Base-by-base conservation (phyloP, 2,797 vertebrate species). In the Molothrus aeneus region DNA sequence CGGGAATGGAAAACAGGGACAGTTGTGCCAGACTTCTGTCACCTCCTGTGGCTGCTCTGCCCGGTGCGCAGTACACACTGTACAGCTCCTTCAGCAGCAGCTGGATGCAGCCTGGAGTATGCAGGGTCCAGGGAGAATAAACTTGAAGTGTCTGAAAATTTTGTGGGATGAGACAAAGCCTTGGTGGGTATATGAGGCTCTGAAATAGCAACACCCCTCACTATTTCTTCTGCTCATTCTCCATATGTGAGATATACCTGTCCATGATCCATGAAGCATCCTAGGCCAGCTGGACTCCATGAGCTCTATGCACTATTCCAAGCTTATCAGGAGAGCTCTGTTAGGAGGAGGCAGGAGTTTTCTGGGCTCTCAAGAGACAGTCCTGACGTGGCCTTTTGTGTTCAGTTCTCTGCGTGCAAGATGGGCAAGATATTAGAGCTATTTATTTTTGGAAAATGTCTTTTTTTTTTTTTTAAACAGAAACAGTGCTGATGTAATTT, bases 371-470 rank as follows among this genome's bases (percentile, higher is more conserved):
- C 38, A 51, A 51, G 70, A 92, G 34, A 38, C 70, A 84, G 40
- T 88, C 54, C 24, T 65, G 73, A 69, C 0, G 4, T 64, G 24
- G 56, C n/a, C 32, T 34, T 89, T 77, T 82, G 57, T 77, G 29
- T 84, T 85, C 8, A 34, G 32, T 84, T 94, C 72, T 92, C 54
- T 65, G 40, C 3, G 0, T 85, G 45, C 26, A 82, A 92, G 71
- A 94, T 94, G 86, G 75, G 77, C 70, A 88, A 88, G 91, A 86
- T 92, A 80, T 47, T 86, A 86, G 80, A 85, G 19, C 45, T 74
- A 34, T 86, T 90, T 95, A 72, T 93, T 95, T 93, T 88, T 86
- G 43, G 74, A 92, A 90, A 80, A 71, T 60, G 25, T 1, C 1
- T 59, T 40, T 40, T 38, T 68, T 56, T n/a, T 45, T 38, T 83